Evolutionary conservation across 2,888 invertebrate genomes (phyloP).

Genomic region (Altica lythri): DNA sequence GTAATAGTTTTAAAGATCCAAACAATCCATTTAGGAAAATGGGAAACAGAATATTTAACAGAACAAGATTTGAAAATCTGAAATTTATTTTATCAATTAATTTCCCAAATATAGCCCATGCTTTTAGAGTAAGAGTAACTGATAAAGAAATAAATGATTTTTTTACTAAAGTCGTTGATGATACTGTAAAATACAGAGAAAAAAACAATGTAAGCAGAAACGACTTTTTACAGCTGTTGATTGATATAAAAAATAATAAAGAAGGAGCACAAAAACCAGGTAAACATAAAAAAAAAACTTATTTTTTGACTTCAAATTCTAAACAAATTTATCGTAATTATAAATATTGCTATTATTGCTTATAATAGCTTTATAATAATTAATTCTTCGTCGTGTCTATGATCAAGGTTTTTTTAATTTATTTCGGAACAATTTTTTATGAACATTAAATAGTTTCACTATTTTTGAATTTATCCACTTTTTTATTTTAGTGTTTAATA

Average conservation of each 20-base stretch:
- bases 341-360: too few relatives aligned
- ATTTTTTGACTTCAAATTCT: too few relatives aligned
- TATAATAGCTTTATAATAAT: too few relatives aligned
- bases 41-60: slow-evolving; percentile 29
- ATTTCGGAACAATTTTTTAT: too few relatives aligned
- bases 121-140: slow-evolving; percentile 30
- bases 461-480: too few relatives aligned
- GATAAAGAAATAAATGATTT: slow-evolving; percentile 49
- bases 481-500: too few relatives aligned
- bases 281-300: too few relatives aligned
- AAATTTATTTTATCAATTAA: slow-evolving; percentile 12
- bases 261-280: slow-evolving; percentile 7
- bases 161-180: slow-evolving; percentile 55
- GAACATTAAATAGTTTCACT: too few relatives aligned
- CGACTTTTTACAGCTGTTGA: slow-evolving; percentile 61
- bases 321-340: too few relatives aligned
- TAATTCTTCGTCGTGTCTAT: too few relatives aligned
- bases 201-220: slow-evolving; percentile 56
- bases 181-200: slow-evolving; percentile 56
- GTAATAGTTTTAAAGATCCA: slow-evolving; percentile 60
- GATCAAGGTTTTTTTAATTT: too few relatives aligned
- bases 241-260: slow-evolving; percentile 39
- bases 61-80: slow-evolving; percentile 9
- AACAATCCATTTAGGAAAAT: slow-evolving; percentile 55
- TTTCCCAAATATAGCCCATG: slow-evolving; percentile 32